These are phyloP conservation scores for Gibbula magus DNA, from an alignment of 2,888 invertebrate species.

Conservation along the genomic window DNA sequence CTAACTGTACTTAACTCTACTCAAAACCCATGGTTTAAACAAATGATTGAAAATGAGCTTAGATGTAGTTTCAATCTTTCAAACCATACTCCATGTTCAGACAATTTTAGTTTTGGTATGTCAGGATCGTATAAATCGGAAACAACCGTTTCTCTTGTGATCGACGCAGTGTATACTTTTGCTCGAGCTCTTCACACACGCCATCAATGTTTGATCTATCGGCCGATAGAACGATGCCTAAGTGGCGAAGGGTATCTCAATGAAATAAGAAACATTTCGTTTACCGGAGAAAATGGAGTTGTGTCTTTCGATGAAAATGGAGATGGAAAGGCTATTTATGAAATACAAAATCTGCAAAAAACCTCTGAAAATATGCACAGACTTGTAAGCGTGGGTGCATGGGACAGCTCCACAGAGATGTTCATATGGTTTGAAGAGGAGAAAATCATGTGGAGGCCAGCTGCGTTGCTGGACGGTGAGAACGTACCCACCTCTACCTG, in stretches of 20 bases:
- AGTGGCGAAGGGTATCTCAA: constrained; percentile 15
- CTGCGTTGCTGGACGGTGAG: background rate
- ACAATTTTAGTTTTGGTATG: background rate
- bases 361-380: background rate
- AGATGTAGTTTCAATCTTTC: constrained; percentile 30
- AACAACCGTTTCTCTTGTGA: constrained; percentile 41
- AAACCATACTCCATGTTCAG: background rate
- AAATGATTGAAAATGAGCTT: constrained; percentile 38
- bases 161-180: constrained; percentile 46
- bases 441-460: constrained; percentile 23
- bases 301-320: constrained; percentile 42
- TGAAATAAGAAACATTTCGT: constrained; percentile 31
- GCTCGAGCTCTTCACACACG: constrained; percentile 38
- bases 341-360: constrained; percentile 31
- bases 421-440: constrained; percentile 15
- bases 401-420: constrained; percentile 32
- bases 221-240: constrained; percentile 29
- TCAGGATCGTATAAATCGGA: constrained; percentile 32
- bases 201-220: background rate
- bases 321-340: constrained; percentile 39
- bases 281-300: constrained; percentile 35
- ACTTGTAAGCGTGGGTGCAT: constrained; percentile 31
- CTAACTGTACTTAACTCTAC: background rate
- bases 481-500: constrained; percentile 42
- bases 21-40: constrained; percentile 48